A percentile compares a stretch with the other conserved stretches of the same genome.
These are phyloP conservation scores for Craseonycteris thonglongyai DNA, from an alignment of 2,113 vertebrate genomes.

Conservation along the genomic window DNA sequence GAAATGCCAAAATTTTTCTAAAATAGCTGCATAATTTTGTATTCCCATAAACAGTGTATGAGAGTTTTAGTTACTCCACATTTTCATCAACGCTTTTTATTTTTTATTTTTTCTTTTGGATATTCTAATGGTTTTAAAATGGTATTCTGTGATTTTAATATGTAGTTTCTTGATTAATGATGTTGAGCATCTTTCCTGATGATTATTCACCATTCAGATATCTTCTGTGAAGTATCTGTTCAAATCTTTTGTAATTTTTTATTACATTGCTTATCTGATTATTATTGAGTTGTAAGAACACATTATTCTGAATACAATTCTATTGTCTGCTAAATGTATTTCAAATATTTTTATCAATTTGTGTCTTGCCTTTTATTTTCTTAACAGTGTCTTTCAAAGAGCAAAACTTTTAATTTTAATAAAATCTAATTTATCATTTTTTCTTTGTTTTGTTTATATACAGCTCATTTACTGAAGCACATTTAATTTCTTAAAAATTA, in stretches of 20 bases:
- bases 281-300: not conserved
- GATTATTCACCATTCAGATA: not conserved
- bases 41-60: not conserved
- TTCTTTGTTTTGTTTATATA: not conserved
- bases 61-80: not conserved
- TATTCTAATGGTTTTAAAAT: not conserved
- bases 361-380: not conserved
- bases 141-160: not conserved
- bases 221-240: not conserved
- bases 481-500: slow-evolving; percentile 37
- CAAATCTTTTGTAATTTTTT: not conserved
- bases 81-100: not conserved
- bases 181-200: not conserved
- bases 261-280: not conserved
- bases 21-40: not conserved
- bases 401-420: not conserved
- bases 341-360: not conserved
- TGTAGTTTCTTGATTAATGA: not conserved
- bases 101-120: not conserved
- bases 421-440: not conserved
- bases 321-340: not conserved
- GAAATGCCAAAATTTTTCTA: not conserved
- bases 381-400: not conserved
- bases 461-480: not conserved
- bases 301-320: not conserved